Base-by-base conservation (phyloP, 2,797 vertebrate genomes). In the Prunella strophiata region DNA sequence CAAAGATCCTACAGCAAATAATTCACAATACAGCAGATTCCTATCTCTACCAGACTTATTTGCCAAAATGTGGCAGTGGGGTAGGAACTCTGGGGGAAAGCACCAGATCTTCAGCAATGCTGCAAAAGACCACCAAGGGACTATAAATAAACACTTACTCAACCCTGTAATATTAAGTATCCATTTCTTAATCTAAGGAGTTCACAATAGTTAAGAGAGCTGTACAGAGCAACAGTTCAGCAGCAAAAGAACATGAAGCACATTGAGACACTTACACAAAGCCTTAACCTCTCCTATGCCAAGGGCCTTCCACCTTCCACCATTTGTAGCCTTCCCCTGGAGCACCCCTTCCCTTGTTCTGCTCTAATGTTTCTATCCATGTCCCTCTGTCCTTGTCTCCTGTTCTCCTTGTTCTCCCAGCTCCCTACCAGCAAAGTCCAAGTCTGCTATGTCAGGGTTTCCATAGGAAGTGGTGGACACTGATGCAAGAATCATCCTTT, bases 261-360 rank as follows among this genome's bases (percentile, higher is more conserved):
- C 0, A 2, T 0, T 52, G 34, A 48, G 29, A 71, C 26, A 71
- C 23, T 13, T 27, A 17, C 6, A 80, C 5, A 7, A 52, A 27
- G 38, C 17, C 21, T 68, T 23, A 72, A 59, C 7, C 10, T 57
- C 16, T 42, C 26, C 73, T 42, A 4, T 15, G 38, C 30, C 65
- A 55, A 55, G 5, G 18, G 42, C 20, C 30, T 77, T 74, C 38
- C 13, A 16, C 29, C 22, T 59, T 48, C 32, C 30, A 9, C 25
- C 1, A 0, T 29, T 40, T 26, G 5, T 15, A 87, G 75, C 29
- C 45, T 17, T 48, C 42, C 29, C 45, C 34, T 6, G 20, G 3
- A 57, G 51, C 38, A 57, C 1, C 9, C 34, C 2, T 43, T 70
- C 22, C 16, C 25, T 36, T 55, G 18, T 3, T 1, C 23, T 23